phyloP scores from a whole-genome alignment of 2,888 invertebrate genomes.

The Brachylomia viminalis region DNA sequence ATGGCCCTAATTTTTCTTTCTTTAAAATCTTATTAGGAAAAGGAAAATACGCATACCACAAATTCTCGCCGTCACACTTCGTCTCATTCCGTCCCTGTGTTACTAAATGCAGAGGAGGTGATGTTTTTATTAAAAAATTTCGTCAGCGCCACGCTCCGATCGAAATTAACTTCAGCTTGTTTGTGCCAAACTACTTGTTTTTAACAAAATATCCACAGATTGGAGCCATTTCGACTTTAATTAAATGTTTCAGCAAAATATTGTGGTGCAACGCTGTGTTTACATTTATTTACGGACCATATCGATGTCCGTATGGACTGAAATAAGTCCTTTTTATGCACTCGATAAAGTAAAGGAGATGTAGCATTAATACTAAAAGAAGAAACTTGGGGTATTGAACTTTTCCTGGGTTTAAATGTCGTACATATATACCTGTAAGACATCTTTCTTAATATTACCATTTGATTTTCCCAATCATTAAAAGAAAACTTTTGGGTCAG shows the following conservation, averaged over 20 bases:
- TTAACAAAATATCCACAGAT: constrained; percentile 66
- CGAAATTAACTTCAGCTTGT: constrained; percentile 81
- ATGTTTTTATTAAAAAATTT: constrained; percentile 86
- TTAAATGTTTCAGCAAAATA: constrained; percentile 73
- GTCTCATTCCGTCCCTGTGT: constrained; percentile 64
- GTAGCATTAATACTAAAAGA: background rate
- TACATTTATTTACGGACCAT: constrained; percentile 10
- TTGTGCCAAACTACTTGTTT: constrained; percentile 68
- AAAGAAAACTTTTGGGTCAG: background rate
- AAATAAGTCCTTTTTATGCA: background rate
- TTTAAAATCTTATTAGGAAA: constrained; percentile 19
- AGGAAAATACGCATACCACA: constrained; percentile 12
- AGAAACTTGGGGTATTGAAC: background rate
- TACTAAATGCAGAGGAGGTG: constrained; percentile 78
- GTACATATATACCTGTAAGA: background rate
- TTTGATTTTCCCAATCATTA: background rate
- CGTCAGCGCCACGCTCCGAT: constrained; percentile 74
- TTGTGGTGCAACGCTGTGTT: constrained; percentile 43
- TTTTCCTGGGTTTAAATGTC: background rate
- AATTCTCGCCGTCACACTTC: background rate
- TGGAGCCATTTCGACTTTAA: constrained; percentile 66
- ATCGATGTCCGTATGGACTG: background rate
- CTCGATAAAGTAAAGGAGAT: background rate
- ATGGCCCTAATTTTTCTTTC: background rate
- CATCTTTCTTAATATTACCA: background rate